Evolutionary conservation across 1,140 invertebrate genomes (phyloP).

Genomic region (Nephotettix cincticeps): DNA sequence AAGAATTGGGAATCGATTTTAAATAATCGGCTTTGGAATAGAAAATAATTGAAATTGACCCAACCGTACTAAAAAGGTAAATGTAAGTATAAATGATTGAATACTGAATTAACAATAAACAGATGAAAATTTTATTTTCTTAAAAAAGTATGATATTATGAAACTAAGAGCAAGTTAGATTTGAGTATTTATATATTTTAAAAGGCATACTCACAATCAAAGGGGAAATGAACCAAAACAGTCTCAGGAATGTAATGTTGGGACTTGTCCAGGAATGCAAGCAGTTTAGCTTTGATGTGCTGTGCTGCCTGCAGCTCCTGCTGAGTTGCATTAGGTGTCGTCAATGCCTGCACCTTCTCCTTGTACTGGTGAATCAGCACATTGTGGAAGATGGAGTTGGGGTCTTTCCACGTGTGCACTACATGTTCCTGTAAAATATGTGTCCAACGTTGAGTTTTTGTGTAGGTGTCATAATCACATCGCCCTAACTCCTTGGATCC

Average conservation of each 20-base stretch:
- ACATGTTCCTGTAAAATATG: conserved; percentile 72
- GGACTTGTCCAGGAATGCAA: conserved; percentile 83
- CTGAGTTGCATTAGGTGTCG: conserved; percentile 54
- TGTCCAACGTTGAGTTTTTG: conserved; percentile 69
- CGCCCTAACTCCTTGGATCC: too few relatives aligned
- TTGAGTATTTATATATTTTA: too few relatives aligned
- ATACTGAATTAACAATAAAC: too few relatives aligned
- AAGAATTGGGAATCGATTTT: too few relatives aligned
- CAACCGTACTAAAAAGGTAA: too few relatives aligned
- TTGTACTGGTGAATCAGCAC: conserved; percentile 83
- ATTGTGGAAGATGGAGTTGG: conserved; percentile 85
- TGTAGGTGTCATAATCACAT: too few relatives aligned
- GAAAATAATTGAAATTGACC: too few relatives aligned
- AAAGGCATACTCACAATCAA: conserved; percentile 61
- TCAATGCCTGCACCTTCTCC: conserved; percentile 61
- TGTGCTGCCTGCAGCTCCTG: conserved; percentile 61
- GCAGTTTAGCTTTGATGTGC: conserved; percentile 70
- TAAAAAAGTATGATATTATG: too few relatives aligned
- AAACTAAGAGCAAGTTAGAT: too few relatives aligned
- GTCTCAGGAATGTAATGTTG: conserved; percentile 81
- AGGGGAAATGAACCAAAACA: conserved; percentile 85
- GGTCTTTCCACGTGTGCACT: conserved; percentile 86
- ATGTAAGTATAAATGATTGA: too few relatives aligned
- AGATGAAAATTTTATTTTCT: too few relatives aligned
- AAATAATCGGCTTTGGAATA: too few relatives aligned